Conservation (phyloP, 1,140 invertebrate genomes). For the Heliconius hermathena region DNA sequence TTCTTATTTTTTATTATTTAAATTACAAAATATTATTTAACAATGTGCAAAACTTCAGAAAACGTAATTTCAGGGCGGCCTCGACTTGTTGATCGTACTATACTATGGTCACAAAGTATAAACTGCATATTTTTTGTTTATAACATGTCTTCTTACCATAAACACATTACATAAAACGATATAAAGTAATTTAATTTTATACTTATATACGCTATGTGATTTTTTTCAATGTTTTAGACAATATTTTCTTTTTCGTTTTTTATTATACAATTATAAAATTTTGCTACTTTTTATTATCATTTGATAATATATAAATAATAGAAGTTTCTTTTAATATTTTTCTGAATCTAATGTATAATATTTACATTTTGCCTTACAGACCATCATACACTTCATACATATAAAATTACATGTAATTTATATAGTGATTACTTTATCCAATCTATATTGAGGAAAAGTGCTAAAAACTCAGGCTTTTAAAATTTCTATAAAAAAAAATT, state of each 20-base stretch:
- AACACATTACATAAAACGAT: background rate
- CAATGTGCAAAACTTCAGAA: too few species aligned
- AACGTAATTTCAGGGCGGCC: too few species aligned
- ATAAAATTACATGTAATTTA: background rate
- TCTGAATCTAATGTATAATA: background rate
- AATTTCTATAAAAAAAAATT: conserved; percentile 22
- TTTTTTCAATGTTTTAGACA: background rate
- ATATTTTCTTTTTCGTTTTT: background rate
- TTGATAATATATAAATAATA: background rate
- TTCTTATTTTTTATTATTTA: too few species aligned
- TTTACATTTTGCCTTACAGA: conserved; percentile 4
- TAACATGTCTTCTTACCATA: background rate
- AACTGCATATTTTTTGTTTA: too few species aligned
- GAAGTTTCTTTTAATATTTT: too few species aligned
- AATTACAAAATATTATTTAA: too few species aligned
- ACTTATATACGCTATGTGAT: background rate
- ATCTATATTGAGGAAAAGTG: background rate
- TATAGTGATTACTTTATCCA: background rate
- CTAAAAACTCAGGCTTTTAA: conserved; percentile 16
- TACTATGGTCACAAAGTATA: too few species aligned
- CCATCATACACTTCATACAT: conserved; percentile 4
- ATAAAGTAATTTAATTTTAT: background rate
- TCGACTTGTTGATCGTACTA: too few species aligned
- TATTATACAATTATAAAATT: background rate
- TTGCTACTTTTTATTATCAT: background rate